Evolutionary conservation across 2,113 vertebrate species (phyloP).

Genomic region (Columba janthina): DNA sequence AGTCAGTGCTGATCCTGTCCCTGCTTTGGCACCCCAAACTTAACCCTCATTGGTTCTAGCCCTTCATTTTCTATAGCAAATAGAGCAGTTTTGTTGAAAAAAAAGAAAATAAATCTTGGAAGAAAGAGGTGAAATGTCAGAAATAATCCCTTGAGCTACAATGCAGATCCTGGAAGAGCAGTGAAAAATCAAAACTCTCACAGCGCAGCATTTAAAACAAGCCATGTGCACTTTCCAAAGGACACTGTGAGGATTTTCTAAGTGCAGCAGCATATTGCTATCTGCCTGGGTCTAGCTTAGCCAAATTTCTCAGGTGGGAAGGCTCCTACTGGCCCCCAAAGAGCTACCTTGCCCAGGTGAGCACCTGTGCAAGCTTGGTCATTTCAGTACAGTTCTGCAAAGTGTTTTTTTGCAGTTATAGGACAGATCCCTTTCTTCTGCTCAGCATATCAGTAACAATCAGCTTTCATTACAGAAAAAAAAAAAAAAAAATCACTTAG

Average conservation of each 20-base stretch:
- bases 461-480: not conserved
- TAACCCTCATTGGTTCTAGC: not conserved
- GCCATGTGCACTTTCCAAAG: not conserved
- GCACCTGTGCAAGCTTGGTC: not conserved
- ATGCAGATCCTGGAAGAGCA: not conserved
- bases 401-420: not conserved
- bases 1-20: not conserved
- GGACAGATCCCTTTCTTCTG: not conserved
- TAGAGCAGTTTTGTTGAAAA: not conserved
- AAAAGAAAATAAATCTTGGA: not conserved
- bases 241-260: not conserved
- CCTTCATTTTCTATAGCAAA: not conserved
- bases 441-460: not conserved
- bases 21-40: not conserved
- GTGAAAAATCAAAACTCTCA: not conserved
- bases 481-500: not conserved
- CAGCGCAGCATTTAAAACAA: not conserved
- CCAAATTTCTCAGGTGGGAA: not conserved
- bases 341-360: not conserved
- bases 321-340: not conserved
- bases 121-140: not conserved
- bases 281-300: not conserved
- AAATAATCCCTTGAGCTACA: not conserved
- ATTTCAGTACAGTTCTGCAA: not conserved
- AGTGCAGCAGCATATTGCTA: not conserved